Percentiles rank a stretch among this genome's conserved stretches.
phyloP scores from a whole-genome alignment of 1,140 invertebrate genomes.

The Drosophila kurseongensis region DNA sequence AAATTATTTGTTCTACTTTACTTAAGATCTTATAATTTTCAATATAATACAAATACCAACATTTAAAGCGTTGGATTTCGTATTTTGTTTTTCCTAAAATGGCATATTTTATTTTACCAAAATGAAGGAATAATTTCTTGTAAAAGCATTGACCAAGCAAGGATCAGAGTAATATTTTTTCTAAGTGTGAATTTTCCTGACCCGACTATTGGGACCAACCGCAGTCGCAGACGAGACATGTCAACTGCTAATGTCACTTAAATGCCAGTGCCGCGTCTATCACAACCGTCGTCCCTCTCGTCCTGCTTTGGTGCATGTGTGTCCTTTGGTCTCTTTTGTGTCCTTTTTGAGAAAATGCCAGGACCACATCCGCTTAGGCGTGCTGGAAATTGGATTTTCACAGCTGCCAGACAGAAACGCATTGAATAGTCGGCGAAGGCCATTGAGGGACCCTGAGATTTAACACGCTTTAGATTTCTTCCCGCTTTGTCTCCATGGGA shows the following conservation, averaged over 20 bases:
- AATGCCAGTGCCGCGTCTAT: conserved; percentile 70
- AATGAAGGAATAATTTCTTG: no score
- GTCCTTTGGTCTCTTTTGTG: conserved; percentile 54
- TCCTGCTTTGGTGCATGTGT: conserved; percentile 35
- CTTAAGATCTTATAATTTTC: no score
- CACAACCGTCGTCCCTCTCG: conserved; percentile 25
- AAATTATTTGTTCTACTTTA: no score
- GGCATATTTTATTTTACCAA: no score
- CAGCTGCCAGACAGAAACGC: conserved; percentile 65
- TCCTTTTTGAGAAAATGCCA: conserved; percentile 36
- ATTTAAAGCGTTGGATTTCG: not conserved
- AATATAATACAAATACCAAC: no score
- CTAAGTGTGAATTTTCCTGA: conserved; percentile 12
- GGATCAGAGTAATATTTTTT: not conserved
- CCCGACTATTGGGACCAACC: conserved; percentile 55
- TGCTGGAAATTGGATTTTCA: conserved; percentile 76
- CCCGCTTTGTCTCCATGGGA: conserved; percentile 21
- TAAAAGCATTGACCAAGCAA: not conserved
- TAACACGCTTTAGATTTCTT: conserved; percentile 65
- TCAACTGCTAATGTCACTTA: conserved; percentile 71
- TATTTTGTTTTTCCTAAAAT: no score
- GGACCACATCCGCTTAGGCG: conserved; percentile 71
- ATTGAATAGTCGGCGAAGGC: conserved; percentile 33
- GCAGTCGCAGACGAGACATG: conserved; percentile 65
- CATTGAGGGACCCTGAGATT: conserved; percentile 58